Evolutionary conservation across 2,888 invertebrate species (phyloP), one percentile per base, ranked within the genome.

Genomic region (Brenthis hecate): DNA sequence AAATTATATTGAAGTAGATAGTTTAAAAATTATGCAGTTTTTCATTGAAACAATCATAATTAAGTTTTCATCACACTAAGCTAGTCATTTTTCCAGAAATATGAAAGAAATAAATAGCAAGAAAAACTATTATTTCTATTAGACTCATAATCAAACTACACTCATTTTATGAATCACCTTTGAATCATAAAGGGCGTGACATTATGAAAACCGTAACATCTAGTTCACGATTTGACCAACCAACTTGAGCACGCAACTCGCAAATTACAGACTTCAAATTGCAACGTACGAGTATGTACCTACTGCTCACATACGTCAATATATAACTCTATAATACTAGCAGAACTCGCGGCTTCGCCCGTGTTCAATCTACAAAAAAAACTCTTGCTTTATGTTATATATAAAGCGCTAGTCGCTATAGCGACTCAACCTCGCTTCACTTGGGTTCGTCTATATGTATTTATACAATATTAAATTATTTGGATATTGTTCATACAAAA

Each of bases 141-240:
- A 61, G 53, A 36, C 23, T 54, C 32, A 16, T 57, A 66, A 56
- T 61, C 48, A 61, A 61, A 66, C 5, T 13, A 50, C 50, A 36
- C n/a, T 13, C 13, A 28, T 28, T 70, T 66, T 58, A 66, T 74
- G 74, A 76, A 70, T 74, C 75, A 75, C 56, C 57, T 58, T 68
- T 77, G 77, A 77, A 72, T 77, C 76, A 76, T 72, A 72, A 71
- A 71, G 69, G 67, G 68, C 74, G 68, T 72, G 74, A 70, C 71
- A 73, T 73, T 70, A 73, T 48, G 69, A 70, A 72, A 65, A 73
- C 66, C 72, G 72, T 69, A 73, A 70, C 75, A 71, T 74, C 72
- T 72, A 73, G 72, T 66, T 70, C 65, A 66, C 63, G 69, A 65
- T 66, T 72, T 56, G 66, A 71, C 68, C 68, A 70, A 47, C 60